Conservation (phyloP, 2,797 vertebrate genomes). For the Spheniscus humboldti region DNA sequence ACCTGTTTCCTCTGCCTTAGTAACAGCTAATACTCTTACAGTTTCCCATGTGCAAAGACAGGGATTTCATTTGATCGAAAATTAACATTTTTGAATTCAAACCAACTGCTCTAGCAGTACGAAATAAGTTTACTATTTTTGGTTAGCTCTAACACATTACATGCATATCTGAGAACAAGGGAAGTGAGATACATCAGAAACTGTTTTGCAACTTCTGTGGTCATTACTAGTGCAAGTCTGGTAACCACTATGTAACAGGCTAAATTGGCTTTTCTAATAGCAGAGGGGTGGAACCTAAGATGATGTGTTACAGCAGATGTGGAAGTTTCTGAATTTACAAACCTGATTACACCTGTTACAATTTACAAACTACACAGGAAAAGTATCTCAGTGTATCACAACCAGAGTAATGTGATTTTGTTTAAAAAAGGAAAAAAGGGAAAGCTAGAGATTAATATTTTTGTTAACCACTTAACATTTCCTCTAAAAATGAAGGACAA, state of each 20-base stretch:
- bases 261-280: not conserved
- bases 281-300: not conserved
- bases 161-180: not conserved
- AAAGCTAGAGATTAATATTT: not conserved
- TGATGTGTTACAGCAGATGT: not conserved
- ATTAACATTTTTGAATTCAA: not conserved
- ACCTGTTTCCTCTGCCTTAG: accelerated
- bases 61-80: not conserved
- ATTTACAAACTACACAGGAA: not conserved
- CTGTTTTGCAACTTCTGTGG: not conserved
- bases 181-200: not conserved
- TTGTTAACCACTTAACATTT: not conserved
- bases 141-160: not conserved
- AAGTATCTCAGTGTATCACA: not conserved
- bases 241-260: not conserved
- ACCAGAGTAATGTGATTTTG: not conserved
- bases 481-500: not conserved
- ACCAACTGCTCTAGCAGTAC: not conserved
- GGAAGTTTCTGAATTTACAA: not conserved
- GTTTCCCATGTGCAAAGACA: not conserved
- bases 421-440: not conserved
- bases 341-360: not conserved
- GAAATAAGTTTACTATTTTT: not conserved
- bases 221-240: not conserved
- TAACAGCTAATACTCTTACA: not conserved